A percentile compares a stretch with the other conserved stretches of the same genome.
These are phyloP conservation scores for Sander lucioperca DNA, from an alignment of 2,113 vertebrate genomes.

Conservation along the genomic window DNA sequence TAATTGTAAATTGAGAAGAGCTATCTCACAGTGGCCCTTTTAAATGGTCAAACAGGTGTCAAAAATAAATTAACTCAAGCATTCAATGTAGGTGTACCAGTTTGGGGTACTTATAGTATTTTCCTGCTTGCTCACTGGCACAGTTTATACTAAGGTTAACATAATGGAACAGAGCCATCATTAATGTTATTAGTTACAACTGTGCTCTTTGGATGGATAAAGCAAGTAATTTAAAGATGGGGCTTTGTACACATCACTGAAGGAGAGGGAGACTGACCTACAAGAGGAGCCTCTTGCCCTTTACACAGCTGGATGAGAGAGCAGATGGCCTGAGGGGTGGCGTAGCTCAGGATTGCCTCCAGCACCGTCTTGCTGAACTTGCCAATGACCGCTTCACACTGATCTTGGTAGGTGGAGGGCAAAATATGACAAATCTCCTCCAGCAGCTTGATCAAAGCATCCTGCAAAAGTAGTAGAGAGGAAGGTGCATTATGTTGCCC, in stretches of 20 bases:
- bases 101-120: neutral
- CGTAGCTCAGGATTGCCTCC: constrained; percentile 79
- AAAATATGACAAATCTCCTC: constrained; percentile 83
- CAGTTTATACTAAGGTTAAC: neutral
- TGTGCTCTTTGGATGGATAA: neutral
- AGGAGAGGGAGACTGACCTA: constrained; percentile 65
- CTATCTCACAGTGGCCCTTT: neutral
- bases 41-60: neutral
- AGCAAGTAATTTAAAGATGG: neutral
- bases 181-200: no score
- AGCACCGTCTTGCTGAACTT: constrained; percentile 79
- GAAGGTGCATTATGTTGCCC: neutral
- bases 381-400: constrained; percentile 84
- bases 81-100: neutral
- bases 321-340: constrained; percentile 87
- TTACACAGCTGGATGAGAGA: constrained; percentile 82
- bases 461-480: constrained; percentile 56
- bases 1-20: neutral
- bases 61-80: neutral
- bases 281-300: neutral
- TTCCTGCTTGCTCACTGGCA: neutral
- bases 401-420: constrained; percentile 64
- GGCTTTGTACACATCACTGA: neutral
- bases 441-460: constrained; percentile 69
- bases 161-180: no score